Conservation (phyloP, 2,888 invertebrate species). For the Koerneria pararmatus region DNA sequence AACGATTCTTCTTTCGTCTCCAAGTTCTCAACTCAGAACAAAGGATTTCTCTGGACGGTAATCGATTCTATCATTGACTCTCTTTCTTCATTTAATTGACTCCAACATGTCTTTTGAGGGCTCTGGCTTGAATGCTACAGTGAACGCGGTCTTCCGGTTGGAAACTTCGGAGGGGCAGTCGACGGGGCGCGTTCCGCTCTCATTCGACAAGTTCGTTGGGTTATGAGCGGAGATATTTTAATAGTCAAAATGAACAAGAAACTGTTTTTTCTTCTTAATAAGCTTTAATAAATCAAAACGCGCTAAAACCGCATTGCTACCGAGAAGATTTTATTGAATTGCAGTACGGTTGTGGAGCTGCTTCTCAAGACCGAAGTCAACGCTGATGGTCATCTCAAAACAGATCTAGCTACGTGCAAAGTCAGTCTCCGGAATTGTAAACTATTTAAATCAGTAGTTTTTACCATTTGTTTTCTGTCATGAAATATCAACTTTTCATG, state of each 20-base stretch:
- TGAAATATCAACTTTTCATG: too few relatives aligned
- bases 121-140: slow-evolving; percentile 47
- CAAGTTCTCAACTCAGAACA: slow-evolving; percentile 36
- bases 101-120: slow-evolving; percentile 37
- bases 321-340: slow-evolving; percentile 16
- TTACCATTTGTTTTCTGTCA: too few relatives aligned
- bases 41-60: slow-evolving; percentile 54
- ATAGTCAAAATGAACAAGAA: background rate
- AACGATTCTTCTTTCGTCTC: slow-evolving; percentile 46
- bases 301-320: background rate
- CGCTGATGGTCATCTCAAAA: slow-evolving; percentile 55
- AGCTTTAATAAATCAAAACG: too few relatives aligned
- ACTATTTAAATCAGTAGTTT: too few relatives aligned
- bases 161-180: slow-evolving; percentile 46
- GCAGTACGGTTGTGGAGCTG: slow-evolving; percentile 50
- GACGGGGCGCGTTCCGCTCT: slow-evolving; percentile 52
- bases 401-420: slow-evolving; percentile 50
- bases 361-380: slow-evolving; percentile 52
- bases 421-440: too few relatives aligned
- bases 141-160: slow-evolving; percentile 46
- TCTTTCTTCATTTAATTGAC: background rate
- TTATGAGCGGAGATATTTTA: background rate
- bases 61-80: slow-evolving; percentile 18
- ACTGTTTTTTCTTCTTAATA: background rate
- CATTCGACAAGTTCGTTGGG: slow-evolving; percentile 45